Evolutionary conservation across 2,797 vertebrate species (phyloP).

Genomic region (Phrynocephalus guinanensis): DNA sequence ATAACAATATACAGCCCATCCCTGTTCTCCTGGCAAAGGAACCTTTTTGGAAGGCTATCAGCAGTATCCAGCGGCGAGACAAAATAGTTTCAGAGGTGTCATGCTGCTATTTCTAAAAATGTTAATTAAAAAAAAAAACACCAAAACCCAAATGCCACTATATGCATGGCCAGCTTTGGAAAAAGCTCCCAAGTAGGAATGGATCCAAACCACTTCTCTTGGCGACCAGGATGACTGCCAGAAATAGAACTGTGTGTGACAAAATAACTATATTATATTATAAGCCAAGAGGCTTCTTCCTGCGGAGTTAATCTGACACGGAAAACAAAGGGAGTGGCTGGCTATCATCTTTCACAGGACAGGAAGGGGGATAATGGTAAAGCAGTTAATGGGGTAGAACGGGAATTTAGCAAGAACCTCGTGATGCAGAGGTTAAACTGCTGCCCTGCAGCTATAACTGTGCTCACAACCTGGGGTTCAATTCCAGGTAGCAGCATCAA

Average conservation of each 20-base stretch:
- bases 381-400: constrained; percentile 8
- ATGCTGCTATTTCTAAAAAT: constrained; percentile 13
- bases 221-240: constrained; percentile 33
- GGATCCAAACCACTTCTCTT: constrained; percentile 31
- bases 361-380: background rate
- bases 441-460: too few relatives aligned
- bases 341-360: background rate
- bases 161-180: constrained; percentile 14
- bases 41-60: constrained; percentile 13
- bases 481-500: too few relatives aligned
- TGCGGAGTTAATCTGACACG: background rate
- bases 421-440: too few relatives aligned
- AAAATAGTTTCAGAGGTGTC: background rate
- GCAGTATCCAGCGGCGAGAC: background rate
- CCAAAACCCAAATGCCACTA: background rate
- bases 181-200: constrained; percentile 3
- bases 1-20: constrained; percentile 5
- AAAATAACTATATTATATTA: constrained; percentile 35
- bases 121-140: constrained; percentile 20
- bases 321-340: background rate
- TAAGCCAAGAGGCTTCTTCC: background rate
- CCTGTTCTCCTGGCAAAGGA: constrained; percentile 11
- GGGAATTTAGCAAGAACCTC: background rate
- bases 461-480: too few relatives aligned
- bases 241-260: background rate